Evolutionary conservation across 2,797 vertebrate species (phyloP), one percentile per base, ranked within the genome.

Genomic region (Micrastur ruficollis): DNA sequence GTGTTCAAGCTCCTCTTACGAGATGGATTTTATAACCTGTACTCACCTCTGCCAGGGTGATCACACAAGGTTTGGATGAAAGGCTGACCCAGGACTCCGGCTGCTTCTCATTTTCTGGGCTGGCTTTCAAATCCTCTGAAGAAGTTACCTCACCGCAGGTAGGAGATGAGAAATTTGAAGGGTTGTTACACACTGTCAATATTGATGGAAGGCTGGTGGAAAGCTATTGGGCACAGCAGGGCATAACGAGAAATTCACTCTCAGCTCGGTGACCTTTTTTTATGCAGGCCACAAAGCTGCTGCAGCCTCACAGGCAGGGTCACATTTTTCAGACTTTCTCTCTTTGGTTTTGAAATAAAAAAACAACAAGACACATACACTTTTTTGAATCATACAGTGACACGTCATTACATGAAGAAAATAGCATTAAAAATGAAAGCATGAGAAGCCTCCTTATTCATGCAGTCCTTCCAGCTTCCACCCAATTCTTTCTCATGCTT

Each of bases 111-210:
- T 95, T 93, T 92, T 86, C 81, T 75, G 85, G 89, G 12, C 52
- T 91, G 79, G 12, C 56, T 93, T 85, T 93, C 86, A 88, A 91
- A 87, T 72, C 56, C 63, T 89, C 66, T 85, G 52, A 89, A 93
- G 88, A 94, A 46, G 63, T 56, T 85, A 58, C 36, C 49, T 91
- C 90, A 70, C 86, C 65, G 75, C 67, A 93, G 93, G 88, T 49
- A 95, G 84, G 59, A 94, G 78, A 86, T 85, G 58, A 82, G 93
- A 89, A 96, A 96, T 96, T 81, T 92, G 87, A 89, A 94, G 76
- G 85, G 93, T 40, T 88, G 86, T 90, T 95, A 61, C 63, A 80
- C 46, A n/a, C 36, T 32, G 91, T n/a, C 83, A 66, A 6, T 86
- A 80, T 40, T 70, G 90, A 94, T 87, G 83, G 68, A 87, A 78